A percentile compares a stretch with the other conserved stretches of the same genome.
phyloP scores from a whole-genome alignment of 2,888 invertebrate genomes.

The Coremacera marginata region DNA sequence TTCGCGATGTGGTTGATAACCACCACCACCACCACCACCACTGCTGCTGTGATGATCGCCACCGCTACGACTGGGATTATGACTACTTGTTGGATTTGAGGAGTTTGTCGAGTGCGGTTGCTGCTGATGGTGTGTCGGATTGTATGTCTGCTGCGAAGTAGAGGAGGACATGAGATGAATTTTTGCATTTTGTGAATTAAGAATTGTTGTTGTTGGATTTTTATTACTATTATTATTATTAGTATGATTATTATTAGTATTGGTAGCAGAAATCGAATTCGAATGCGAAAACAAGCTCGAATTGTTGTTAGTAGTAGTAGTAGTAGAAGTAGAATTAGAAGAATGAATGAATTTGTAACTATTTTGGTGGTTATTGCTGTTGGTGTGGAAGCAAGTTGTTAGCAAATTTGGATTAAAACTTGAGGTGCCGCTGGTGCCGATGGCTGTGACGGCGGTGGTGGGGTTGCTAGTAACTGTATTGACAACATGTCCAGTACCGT shows the following conservation, averaged over 20 bases:
- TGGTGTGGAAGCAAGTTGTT: constrained; percentile 41
- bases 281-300: constrained; percentile 24
- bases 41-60: constrained; percentile 53
- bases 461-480: constrained; percentile 52
- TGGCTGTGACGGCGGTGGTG: constrained; percentile 52
- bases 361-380: constrained; percentile 43
- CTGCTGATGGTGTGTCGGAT: constrained; percentile 51
- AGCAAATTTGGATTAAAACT: constrained; percentile 39
- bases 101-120: constrained; percentile 40
- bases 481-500: constrained; percentile 44
- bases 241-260: constrained; percentile 38
- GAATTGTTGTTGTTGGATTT: constrained; percentile 44
- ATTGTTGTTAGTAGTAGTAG: constrained; percentile 43
- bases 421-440: constrained; percentile 49
- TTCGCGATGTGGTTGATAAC: constrained; percentile 58
- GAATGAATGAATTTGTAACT: constrained; percentile 43
- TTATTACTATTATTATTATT: constrained; percentile 39
- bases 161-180: constrained; percentile 53
- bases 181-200: constrained; percentile 49
- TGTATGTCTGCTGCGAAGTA: constrained; percentile 56
- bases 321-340: constrained; percentile 45
- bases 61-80: constrained; percentile 47
- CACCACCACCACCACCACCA: constrained; percentile 45
- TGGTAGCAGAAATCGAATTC: constrained; percentile 18
- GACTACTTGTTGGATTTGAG: constrained; percentile 43